A percentile compares a stretch with the other conserved stretches of the same genome.
Conservation (phyloP, 1,140 invertebrate species). For the Eurosta solidaginis region DNA sequence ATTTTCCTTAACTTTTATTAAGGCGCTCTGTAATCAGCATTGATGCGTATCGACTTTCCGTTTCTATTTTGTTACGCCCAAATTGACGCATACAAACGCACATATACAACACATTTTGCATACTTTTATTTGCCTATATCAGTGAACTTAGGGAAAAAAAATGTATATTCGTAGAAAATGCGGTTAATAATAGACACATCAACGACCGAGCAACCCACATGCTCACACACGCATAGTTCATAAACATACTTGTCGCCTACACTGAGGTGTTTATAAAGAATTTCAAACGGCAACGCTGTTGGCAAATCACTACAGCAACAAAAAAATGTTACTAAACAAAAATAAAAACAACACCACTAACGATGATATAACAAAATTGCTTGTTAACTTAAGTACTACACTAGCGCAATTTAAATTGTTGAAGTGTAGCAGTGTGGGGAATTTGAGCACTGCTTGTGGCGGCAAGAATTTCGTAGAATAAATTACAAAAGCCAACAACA, state of each 20-base stretch:
- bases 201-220: not conserved
- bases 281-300: not conserved
- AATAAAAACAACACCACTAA: not conserved
- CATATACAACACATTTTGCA: not conserved
- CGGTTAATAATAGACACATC: not conserved
- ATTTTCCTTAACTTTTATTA: too few relatives aligned
- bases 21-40: too few relatives aligned
- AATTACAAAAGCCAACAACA: not conserved
- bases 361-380: not conserved
- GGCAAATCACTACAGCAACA: not conserved
- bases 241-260: not conserved
- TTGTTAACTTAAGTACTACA: not conserved
- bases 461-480: not conserved
- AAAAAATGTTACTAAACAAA: not conserved
- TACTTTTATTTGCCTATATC: not conserved
- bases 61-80: not conserved
- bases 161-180: not conserved
- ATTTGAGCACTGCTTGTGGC: not conserved
- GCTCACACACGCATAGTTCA: not conserved
- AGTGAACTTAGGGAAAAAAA: not conserved
- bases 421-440: not conserved
- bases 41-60: constrained; percentile 12
- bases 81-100: not conserved
- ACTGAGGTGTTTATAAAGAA: not conserved
- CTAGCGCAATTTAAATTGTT: too few relatives aligned